A percentile compares a stretch with the other conserved stretches of the same genome.
Conservation (phyloP, 2,113 vertebrate genomes). For the Xerus inauris region DNA sequence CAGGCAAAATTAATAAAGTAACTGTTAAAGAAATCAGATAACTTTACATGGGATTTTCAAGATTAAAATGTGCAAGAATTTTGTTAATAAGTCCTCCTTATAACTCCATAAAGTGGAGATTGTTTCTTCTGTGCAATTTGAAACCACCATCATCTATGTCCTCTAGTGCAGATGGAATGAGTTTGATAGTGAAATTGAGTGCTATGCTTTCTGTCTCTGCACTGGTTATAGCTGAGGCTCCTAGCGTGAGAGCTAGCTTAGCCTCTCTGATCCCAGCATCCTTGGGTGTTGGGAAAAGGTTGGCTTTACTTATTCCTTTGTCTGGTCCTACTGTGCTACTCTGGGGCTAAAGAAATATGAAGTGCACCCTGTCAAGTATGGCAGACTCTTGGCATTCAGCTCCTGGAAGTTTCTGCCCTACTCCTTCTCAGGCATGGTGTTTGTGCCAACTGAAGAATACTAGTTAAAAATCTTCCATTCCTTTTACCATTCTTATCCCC, state of each 20-base stretch:
- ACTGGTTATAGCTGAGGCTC: slow-evolving; percentile 30
- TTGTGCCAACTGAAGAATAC: not conserved
- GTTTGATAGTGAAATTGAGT: slow-evolving; percentile 49
- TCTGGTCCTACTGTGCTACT: not conserved
- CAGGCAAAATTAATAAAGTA: slow-evolving; percentile 74
- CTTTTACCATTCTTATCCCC: not conserved
- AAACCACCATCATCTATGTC: slow-evolving; percentile 40
- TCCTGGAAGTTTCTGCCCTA: slow-evolving; percentile 35
- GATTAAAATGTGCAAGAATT: slow-evolving; percentile 57
- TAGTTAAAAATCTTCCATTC: slow-evolving; percentile 36
- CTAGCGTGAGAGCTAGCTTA: not conserved
- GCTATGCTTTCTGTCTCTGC: slow-evolving; percentile 2
- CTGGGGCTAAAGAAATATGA: slow-evolving; percentile 2
- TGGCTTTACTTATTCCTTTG: not conserved
- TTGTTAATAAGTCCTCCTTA: slow-evolving; percentile 59
- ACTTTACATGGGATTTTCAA: slow-evolving; percentile 65
- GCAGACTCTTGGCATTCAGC: not conserved
- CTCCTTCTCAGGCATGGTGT: not conserved
- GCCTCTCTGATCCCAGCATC: not conserved
- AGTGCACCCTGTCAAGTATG: slow-evolving; percentile 2
- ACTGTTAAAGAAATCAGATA: slow-evolving; percentile 69
- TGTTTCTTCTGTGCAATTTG: slow-evolving; percentile 36
- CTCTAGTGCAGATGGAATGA: not conserved
- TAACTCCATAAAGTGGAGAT: slow-evolving; percentile 47
- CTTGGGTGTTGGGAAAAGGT: not conserved